Percentiles rank a stretch among this genome's conserved stretches.
Conservation (phyloP, 2,888 invertebrate genomes). For the Perdita meconis region DNA sequence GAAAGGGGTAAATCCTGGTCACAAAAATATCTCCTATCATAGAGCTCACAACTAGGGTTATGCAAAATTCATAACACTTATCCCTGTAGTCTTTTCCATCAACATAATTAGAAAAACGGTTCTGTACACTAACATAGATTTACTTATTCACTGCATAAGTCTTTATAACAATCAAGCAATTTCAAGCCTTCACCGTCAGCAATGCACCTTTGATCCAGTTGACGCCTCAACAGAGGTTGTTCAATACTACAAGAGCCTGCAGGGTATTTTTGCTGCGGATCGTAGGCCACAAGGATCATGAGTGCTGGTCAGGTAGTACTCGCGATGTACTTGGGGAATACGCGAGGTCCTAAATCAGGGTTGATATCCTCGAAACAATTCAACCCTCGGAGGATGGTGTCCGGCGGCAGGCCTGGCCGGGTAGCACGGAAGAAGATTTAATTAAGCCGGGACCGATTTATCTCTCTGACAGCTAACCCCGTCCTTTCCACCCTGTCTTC, state of each 20-base stretch:
- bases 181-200: background rate
- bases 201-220: background rate
- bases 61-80: too few relatives aligned
- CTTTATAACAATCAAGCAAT: too few relatives aligned
- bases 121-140: too few relatives aligned
- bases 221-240: background rate
- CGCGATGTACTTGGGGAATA: constrained; percentile 75
- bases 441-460: constrained; percentile 84
- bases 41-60: too few relatives aligned
- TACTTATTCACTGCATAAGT: too few relatives aligned
- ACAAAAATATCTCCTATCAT: too few relatives aligned
- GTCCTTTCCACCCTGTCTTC: constrained; percentile 71
- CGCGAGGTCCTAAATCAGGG: constrained; percentile 81
- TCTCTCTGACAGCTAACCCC: constrained; percentile 83
- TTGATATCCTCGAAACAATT: constrained; percentile 83
- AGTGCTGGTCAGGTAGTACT: constrained; percentile 70
- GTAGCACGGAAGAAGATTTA: constrained; percentile 84
- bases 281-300: constrained; percentile 61
- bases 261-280: constrained; percentile 15
- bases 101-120: too few relatives aligned
- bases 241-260: background rate
- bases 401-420: constrained; percentile 75
- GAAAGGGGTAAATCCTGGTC: too few relatives aligned
- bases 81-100: too few relatives aligned
- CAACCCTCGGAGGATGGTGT: constrained; percentile 78